phyloP scores from a whole-genome alignment of 2,113 vertebrate genomes.

The Motacilla alba region DNA sequence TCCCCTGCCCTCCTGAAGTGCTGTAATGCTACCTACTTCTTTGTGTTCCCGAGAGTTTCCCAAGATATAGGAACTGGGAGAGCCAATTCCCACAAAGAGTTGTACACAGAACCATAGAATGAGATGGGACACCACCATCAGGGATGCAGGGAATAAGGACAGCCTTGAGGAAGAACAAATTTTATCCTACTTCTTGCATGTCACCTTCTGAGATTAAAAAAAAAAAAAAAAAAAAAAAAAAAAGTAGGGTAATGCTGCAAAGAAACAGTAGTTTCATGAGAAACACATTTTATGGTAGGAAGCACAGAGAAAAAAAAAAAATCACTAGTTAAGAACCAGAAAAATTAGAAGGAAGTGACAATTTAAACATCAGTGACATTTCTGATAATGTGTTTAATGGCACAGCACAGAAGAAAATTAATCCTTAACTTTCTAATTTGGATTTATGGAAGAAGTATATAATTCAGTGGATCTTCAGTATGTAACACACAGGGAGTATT shows the following conservation, averaged over 20 bases:
- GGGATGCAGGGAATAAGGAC: background rate
- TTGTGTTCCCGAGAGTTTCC: rapidly evolving
- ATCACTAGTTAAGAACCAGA: background rate
- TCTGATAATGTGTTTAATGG: background rate
- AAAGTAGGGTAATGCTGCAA: background rate
- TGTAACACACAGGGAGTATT: background rate
- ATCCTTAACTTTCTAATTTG: background rate
- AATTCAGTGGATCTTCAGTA: background rate
- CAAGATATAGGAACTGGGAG: background rate
- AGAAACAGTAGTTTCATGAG: background rate
- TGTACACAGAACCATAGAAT: background rate
- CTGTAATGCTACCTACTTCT: background rate
- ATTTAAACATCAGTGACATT: background rate
- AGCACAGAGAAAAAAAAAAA: background rate
- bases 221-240: background rate
- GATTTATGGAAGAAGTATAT: background rate
- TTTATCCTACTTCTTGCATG: background rate
- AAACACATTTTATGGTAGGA: background rate
- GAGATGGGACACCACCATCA: background rate
- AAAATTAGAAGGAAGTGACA: background rate
- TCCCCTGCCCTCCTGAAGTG: background rate
- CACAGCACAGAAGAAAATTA: background rate
- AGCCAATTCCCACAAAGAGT: background rate
- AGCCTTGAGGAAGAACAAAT: background rate
- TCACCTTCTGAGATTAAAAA: background rate